Percentiles rank a stretch among this genome's conserved stretches.
These are phyloP conservation scores for Heloderma charlesbogerti DNA, from an alignment of 2,113 vertebrate genomes.

Conservation along the genomic window DNA sequence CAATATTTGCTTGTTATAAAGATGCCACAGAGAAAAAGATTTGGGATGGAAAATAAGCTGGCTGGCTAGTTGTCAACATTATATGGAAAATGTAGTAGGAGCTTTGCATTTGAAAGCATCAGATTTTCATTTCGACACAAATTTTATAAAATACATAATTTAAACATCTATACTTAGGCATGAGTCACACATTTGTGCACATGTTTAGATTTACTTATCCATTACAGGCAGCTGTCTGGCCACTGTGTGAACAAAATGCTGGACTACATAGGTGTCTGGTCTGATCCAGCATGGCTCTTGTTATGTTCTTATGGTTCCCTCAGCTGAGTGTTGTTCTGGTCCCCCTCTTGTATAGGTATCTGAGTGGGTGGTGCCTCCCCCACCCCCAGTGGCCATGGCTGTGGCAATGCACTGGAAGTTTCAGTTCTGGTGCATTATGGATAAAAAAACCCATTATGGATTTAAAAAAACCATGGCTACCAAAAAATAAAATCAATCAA, in stretches of 20 bases:
- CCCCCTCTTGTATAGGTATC: background rate
- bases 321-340: background rate
- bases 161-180: background rate
- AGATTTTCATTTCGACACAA: background rate
- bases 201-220: background rate
- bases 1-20: constrained; percentile 12
- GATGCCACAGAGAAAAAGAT: background rate
- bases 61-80: background rate
- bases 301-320: too few species aligned
- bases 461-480: background rate
- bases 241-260: too few species aligned
- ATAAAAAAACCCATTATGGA: background rate
- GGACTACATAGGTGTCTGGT: too few species aligned
- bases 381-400: background rate
- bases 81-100: background rate
- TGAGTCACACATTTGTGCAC: background rate
- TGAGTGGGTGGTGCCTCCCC: background rate
- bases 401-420: background rate
- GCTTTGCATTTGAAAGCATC: background rate
- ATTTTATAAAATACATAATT: background rate
- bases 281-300: too few species aligned
- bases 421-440: background rate
- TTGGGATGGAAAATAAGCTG: background rate
- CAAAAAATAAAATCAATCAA: background rate
- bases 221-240: background rate